Conservation (phyloP, 2,888 invertebrate genomes). For the Ophraella communa region DNA sequence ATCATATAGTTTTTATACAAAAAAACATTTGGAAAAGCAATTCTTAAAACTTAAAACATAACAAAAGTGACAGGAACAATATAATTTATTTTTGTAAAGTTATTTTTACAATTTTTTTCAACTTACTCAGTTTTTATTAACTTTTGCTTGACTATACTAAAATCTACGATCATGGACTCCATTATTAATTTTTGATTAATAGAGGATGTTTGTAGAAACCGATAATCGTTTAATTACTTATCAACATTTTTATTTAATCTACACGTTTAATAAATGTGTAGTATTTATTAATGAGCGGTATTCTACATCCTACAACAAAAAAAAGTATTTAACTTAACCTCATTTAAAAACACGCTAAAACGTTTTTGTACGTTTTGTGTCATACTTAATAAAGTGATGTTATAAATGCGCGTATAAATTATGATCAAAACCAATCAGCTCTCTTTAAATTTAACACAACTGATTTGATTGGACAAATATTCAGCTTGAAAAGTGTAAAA, state of each 20-base stretch:
- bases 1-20: too few relatives aligned
- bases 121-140: constrained; percentile 51
- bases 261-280: not conserved
- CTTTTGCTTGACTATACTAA: constrained; percentile 45
- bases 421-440: not conserved
- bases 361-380: too few relatives aligned
- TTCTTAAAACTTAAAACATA: too few relatives aligned
- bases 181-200: not conserved
- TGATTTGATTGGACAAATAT: too few relatives aligned
- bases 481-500: too few relatives aligned
- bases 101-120: too few relatives aligned
- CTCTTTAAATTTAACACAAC: too few relatives aligned
- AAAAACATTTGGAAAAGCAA: too few relatives aligned
- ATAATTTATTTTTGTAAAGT: too few relatives aligned
- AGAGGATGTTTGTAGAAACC: not conserved
- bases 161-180: constrained; percentile 32
- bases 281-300: not conserved
- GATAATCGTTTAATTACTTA: not conserved
- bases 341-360: constrained; percentile 4
- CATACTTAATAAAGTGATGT: too few relatives aligned
- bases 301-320: not conserved
- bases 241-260: not conserved
- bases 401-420: too few relatives aligned
- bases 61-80: too few relatives aligned
- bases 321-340: constrained; percentile 2